Evolutionary conservation across 92 coral and sea anemone genomes (phyloP).

Genomic region (Nematostella vectensis): DNA sequence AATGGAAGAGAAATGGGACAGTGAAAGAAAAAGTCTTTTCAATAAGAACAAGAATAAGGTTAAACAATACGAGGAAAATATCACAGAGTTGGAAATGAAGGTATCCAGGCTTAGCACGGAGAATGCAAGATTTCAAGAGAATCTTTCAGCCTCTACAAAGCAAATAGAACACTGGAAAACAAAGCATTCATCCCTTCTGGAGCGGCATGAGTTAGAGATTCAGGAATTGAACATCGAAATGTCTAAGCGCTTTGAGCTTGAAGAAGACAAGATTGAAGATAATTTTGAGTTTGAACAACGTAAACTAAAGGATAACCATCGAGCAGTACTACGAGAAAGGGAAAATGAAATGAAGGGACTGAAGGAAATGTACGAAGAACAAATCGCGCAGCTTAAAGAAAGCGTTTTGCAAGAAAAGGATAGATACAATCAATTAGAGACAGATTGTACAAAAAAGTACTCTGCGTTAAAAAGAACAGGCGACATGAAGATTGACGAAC

Average conservation of each 20-base stretch:
- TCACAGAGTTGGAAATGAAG: too few species aligned
- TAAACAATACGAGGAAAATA: too few species aligned
- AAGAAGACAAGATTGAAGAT: conserved; percentile 46
- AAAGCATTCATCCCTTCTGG: conserved; percentile 27
- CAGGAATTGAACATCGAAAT: conserved; percentile 33
- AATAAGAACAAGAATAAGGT: too few species aligned
- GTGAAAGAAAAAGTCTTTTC: too few species aligned
- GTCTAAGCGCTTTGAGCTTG: conserved; percentile 34
- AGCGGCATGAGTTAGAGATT: conserved; percentile 35
- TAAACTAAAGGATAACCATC: conserved; percentile 13
- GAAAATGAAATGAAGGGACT: conserved; percentile 19
- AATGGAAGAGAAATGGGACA: too few species aligned
- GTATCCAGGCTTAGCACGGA: too few species aligned
- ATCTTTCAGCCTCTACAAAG: conserved; percentile 11
- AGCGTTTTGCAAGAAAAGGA: conserved; percentile 22
- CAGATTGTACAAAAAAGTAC: conserved; percentile 7
- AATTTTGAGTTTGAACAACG: conserved; percentile 26
- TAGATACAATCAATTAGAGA: neutral
- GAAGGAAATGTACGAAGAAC: conserved; percentile 28
- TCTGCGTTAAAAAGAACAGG: conserved; percentile 16
- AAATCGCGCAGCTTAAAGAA: conserved; percentile 21
- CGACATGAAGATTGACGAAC: conserved; percentile 19
- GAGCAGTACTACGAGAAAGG: conserved; percentile 27
- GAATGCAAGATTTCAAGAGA: conserved; percentile 29
- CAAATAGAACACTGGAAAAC: conserved; percentile 25